phyloP scores from a whole-genome alignment of 2,797 vertebrate species.

The Notolepis coatsorum region DNA sequence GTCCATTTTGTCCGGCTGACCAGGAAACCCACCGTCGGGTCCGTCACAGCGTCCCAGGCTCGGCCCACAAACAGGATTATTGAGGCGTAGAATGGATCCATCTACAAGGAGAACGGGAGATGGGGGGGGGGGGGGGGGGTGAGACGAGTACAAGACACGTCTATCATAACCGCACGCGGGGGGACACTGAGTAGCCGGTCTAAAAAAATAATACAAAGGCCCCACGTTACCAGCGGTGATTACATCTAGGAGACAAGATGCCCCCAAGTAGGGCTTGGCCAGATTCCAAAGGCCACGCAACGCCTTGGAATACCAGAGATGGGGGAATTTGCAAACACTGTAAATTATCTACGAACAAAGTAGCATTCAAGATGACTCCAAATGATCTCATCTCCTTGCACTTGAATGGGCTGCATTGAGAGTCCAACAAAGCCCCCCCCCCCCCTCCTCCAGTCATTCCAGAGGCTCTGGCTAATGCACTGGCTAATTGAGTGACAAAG shows the following conservation, averaged over 20 bases:
- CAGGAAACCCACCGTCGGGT: constrained; percentile 93
- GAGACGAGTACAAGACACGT: neutral
- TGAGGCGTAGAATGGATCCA: constrained; percentile 90
- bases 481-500: constrained; percentile 58
- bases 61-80: constrained; percentile 93
- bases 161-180: neutral
- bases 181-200: neutral
- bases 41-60: constrained; percentile 94
- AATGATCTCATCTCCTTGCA: constrained; percentile 30
- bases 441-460: neutral
- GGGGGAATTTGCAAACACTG: constrained; percentile 7
- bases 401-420: constrained; percentile 28
- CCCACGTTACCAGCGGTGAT: neutral
- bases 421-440: constrained; percentile 13
- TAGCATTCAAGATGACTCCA: constrained; percentile 13
- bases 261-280: neutral
- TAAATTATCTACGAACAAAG: constrained; percentile 19
- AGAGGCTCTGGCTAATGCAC: constrained; percentile 37
- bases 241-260: constrained; percentile 2
- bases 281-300: constrained; percentile 4
- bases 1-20: constrained; percentile 92
- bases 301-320: neutral
- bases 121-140: neutral
- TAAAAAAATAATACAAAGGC: constrained; percentile 12
- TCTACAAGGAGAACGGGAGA: constrained; percentile 66